Conservation (phyloP, 1,140 invertebrate genomes). For the Drosophila parabipectinata region DNA sequence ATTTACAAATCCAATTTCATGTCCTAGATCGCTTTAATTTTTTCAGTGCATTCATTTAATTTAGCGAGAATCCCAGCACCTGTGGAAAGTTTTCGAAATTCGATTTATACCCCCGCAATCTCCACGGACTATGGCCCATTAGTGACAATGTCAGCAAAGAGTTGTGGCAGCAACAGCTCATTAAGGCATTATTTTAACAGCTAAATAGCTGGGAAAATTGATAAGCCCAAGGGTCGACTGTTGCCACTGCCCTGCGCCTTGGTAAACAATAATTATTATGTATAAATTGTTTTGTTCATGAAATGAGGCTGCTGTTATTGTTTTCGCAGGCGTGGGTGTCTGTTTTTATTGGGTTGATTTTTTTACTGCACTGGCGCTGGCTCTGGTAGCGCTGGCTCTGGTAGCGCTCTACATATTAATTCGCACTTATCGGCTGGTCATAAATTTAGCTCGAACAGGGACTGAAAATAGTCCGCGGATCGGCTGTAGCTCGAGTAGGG, state of each 20-base stretch:
- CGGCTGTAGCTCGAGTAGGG: not conserved
- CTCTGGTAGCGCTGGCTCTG: slow-evolving; percentile 24
- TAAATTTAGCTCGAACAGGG: slow-evolving; percentile 46
- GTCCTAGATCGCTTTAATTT: not conserved
- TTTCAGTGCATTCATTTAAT: slow-evolving; percentile 3
- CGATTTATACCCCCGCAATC: slow-evolving; percentile 49
- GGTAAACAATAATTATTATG: slow-evolving; percentile 43
- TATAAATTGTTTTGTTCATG: slow-evolving; percentile 17
- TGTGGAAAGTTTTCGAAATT: slow-evolving; percentile 67
- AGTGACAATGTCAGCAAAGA: slow-evolving; percentile 17
- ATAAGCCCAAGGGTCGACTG: slow-evolving; percentile 53
- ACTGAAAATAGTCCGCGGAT: slow-evolving; percentile 50
- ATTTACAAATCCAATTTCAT: not conserved
- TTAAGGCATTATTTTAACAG: slow-evolving; percentile 66
- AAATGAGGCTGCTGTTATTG: slow-evolving; percentile 69
- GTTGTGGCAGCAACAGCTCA: slow-evolving; percentile 50
- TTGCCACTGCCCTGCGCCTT: slow-evolving; percentile 39
- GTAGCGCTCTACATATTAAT: slow-evolving; percentile 51
- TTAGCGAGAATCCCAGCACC: slow-evolving; percentile 35
- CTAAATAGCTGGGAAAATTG: slow-evolving; percentile 68
- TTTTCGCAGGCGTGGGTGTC: slow-evolving; percentile 56
- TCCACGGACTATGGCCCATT: slow-evolving; percentile 44
- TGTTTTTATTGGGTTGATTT: slow-evolving; percentile 51
- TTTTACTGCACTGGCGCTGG: slow-evolving; percentile 38
- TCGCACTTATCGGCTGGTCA: slow-evolving; percentile 48